Evolutionary conservation across 2,888 invertebrate genomes (phyloP).

Genomic region (Lithophane leautieri): DNA sequence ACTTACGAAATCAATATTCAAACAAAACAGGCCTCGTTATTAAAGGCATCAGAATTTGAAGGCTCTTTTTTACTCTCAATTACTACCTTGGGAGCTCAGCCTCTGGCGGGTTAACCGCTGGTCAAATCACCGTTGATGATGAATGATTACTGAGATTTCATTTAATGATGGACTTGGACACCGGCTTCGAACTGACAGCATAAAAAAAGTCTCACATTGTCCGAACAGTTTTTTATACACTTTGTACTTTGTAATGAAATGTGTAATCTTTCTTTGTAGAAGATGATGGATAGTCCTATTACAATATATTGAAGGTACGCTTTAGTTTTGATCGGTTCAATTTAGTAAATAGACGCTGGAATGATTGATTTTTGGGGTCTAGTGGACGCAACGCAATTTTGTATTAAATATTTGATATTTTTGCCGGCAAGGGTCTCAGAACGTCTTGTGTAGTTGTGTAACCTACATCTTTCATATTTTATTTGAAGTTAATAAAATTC

Average conservation of each 20-base stretch:
- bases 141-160: conserved; percentile 88
- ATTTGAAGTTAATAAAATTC: conserved; percentile 1
- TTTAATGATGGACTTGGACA: conserved; percentile 84
- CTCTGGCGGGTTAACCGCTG: conserved; percentile 82
- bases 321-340: conserved; percentile 67
- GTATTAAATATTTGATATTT: not conserved
- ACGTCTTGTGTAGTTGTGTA: not conserved
- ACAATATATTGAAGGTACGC: conserved; percentile 64
- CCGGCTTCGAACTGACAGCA: conserved; percentile 83
- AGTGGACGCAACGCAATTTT: conserved; percentile 7
- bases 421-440: not conserved
- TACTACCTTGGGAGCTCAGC: conserved; percentile 82
- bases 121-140: conserved; percentile 87
- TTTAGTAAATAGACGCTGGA: conserved; percentile 57
- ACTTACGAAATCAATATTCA: conserved; percentile 64
- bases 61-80: conserved; percentile 72
- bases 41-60: conserved; percentile 74
- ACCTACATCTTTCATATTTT: not conserved
- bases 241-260: conserved; percentile 78
- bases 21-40: conserved; percentile 69
- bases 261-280: conserved; percentile 77
- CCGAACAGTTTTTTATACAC: conserved; percentile 68
- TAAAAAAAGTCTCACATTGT: conserved; percentile 75
- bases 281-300: conserved; percentile 70
- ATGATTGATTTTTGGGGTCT: conserved; percentile 52